These are phyloP conservation scores for Merops nubicus DNA, from an alignment of 2,113 vertebrate genomes.

Conservation along the genomic window DNA sequence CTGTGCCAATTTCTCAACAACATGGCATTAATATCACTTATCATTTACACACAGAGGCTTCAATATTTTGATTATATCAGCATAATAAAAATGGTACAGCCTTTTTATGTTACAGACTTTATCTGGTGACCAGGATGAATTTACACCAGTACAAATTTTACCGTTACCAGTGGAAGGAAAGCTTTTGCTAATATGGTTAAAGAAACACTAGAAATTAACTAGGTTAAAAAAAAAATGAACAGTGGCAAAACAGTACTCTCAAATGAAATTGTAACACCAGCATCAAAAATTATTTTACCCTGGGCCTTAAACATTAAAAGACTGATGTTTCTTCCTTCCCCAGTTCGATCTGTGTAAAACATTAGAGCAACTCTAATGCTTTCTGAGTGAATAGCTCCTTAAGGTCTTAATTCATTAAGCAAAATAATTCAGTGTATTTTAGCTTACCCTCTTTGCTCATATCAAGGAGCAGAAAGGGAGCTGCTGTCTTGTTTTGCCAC, in stretches of 20 bases:
- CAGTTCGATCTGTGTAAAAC: neutral
- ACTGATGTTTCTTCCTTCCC: neutral
- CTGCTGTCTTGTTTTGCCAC: neutral
- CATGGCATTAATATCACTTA: neutral
- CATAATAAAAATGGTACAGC: neutral
- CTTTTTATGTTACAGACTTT: neutral
- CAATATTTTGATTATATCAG: constrained; percentile 20
- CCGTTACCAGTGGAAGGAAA: neutral
- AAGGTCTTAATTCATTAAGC: neutral
- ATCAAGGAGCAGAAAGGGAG: neutral
- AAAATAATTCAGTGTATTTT: neutral
- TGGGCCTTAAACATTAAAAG: neutral
- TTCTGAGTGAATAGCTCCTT: neutral
- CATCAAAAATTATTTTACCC: neutral
- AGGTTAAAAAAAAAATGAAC: neutral
- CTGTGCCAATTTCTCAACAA: constrained; percentile 22
- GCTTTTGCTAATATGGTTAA: neutral
- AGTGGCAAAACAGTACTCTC: neutral
- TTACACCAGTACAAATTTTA: neutral
- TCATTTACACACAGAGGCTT: constrained; percentile 10
- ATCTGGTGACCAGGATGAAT: neutral
- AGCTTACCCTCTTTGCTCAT: neutral
- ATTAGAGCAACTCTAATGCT: neutral
- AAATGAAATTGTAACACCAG: neutral
- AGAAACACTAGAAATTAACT: neutral